These are phyloP conservation scores for Brachyalestes nurse DNA, from an alignment of 2,797 vertebrate species.

Conservation along the genomic window DNA sequence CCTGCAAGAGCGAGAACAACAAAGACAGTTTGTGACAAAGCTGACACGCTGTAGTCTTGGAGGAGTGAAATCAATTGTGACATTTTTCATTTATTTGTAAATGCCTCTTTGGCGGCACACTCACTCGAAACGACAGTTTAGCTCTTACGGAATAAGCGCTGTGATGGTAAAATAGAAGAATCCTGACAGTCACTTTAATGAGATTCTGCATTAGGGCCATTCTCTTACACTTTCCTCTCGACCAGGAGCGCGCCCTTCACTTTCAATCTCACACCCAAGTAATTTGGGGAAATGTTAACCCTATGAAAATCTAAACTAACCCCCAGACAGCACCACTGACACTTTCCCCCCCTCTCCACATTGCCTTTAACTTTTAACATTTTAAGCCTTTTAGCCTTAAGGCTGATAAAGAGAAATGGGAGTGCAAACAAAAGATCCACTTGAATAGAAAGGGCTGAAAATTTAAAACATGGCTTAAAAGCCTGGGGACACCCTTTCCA, in stretches of 20 bases:
- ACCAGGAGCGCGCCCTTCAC: constrained; percentile 85
- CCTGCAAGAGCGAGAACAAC: constrained; percentile 86
- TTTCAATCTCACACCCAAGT: constrained; percentile 83
- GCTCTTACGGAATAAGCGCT: constrained; percentile 86
- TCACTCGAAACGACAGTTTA: constrained; percentile 94
- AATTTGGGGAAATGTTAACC: constrained; percentile 85
- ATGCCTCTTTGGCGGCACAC: constrained; percentile 91
- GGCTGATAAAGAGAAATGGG: constrained; percentile 24
- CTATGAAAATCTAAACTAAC: constrained; percentile 81
- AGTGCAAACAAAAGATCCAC: constrained; percentile 10
- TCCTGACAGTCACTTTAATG: constrained; percentile 96
- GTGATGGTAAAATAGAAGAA: constrained; percentile 89
- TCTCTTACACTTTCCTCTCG: constrained; percentile 81
- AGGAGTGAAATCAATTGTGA: constrained; percentile 96
- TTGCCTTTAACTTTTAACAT: constrained; percentile 24
- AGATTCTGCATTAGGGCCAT: constrained; percentile 91
- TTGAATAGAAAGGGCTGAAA: constrained; percentile 1
- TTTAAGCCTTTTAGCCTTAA: constrained; percentile 12
- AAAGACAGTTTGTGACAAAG: constrained; percentile 95
- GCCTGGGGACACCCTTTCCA: constrained; percentile 37
- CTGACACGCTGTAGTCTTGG: constrained; percentile 83
- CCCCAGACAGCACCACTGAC: constrained; percentile 72
- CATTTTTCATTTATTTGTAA: constrained; percentile 99
- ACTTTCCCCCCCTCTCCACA: constrained; percentile 61
- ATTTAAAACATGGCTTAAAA: constrained; percentile 48